Evolutionary conservation across 2,888 invertebrate species (phyloP).

Genomic region (Helleia helle): DNA sequence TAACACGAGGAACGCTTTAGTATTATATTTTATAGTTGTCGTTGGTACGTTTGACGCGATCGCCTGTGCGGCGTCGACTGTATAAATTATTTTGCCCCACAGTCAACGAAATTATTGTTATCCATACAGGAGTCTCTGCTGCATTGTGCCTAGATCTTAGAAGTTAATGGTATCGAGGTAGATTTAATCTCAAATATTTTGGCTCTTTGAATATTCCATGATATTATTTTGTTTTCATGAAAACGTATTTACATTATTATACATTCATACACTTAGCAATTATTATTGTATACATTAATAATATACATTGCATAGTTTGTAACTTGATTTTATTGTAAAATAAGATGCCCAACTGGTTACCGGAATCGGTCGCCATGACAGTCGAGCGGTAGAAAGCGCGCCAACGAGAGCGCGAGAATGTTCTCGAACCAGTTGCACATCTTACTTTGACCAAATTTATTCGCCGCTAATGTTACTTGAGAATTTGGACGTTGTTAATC

Average conservation of each 20-base stretch:
- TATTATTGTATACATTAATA: conserved; percentile 66
- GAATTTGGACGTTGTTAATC: conserved; percentile 42
- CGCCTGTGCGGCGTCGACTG: conserved; percentile 56
- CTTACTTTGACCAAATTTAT: conserved; percentile 65
- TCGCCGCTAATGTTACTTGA: conserved; percentile 55
- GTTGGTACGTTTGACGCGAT: background rate
- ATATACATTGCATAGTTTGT: conserved; percentile 73
- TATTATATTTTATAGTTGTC: conserved; percentile 6
- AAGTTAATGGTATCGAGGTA: conserved; percentile 73
- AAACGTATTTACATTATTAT: conserved; percentile 73
- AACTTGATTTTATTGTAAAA: conserved; percentile 68
- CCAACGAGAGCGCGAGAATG: conserved; percentile 30
- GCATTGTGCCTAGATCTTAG: conserved; percentile 76
- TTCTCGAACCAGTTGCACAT: conserved; percentile 62
- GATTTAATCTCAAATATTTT: conserved; percentile 73
- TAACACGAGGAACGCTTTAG: conserved; percentile 10
- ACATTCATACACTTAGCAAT: conserved; percentile 68
- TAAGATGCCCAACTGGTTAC: conserved; percentile 61
- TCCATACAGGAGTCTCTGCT: conserved; percentile 74
- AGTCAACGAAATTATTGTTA: conserved; percentile 71
- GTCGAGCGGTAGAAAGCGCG: background rate
- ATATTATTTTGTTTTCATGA: conserved; percentile 73
- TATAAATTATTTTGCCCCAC: conserved; percentile 54
- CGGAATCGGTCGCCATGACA: conserved; percentile 22
- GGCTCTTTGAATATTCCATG: conserved; percentile 74